Conservation (phyloP, 2,113 vertebrate species). For the Tenebrosternarchus preto region DNA sequence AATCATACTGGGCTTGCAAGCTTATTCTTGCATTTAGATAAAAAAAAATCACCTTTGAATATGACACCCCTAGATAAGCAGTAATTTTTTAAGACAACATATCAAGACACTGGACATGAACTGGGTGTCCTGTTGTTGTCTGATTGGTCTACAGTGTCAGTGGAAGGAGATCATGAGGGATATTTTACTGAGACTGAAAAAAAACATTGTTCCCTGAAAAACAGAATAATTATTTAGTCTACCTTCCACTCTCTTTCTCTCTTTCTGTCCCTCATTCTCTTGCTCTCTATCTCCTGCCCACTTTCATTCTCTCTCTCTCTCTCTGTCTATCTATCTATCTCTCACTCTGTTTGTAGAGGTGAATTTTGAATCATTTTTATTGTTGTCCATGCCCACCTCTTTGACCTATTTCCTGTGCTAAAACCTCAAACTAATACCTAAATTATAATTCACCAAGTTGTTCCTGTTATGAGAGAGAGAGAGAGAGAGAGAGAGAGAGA, state of each 20-base stretch:
- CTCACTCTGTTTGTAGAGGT: constrained; percentile 1
- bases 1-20: no score
- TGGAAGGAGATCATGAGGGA: constrained; percentile 18
- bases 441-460: no score
- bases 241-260: not conserved
- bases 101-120: no score
- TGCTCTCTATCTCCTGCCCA: not conserved
- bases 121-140: not conserved
- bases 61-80: no score
- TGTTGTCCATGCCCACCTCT: no score
- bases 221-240: constrained; percentile 45
- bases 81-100: no score
- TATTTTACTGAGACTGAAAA: constrained; percentile 41
- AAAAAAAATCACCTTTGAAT: no score
- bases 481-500: no score
- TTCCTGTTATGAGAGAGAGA: not conserved
- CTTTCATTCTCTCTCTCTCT: not conserved
- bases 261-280: constrained; percentile 11
- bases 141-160: constrained; percentile 23
- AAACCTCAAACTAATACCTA: no score
- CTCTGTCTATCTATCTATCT: constrained; percentile 1
- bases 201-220: constrained; percentile 40
- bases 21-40: no score
- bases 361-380: constrained; percentile 14
- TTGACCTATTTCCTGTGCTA: no score